Evolutionary conservation across 37 sponge, comb jelly and placozoan genomes (phyloP).

Genomic region (Spongilla lacustris): DNA sequence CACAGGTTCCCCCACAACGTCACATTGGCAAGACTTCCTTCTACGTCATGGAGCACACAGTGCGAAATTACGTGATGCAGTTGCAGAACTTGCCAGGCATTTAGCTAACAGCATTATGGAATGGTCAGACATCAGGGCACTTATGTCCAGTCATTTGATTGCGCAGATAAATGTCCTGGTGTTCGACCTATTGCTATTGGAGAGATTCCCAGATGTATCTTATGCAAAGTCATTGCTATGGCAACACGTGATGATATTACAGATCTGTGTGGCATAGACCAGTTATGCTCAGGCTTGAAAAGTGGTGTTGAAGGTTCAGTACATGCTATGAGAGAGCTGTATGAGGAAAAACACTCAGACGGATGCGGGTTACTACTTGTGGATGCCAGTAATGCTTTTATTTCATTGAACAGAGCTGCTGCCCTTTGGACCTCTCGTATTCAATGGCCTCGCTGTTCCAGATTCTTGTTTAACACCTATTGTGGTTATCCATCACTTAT

Average conservation of each 20-base stretch:
- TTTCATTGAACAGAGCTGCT: slow-evolving; percentile 9
- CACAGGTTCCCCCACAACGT: too few relatives aligned
- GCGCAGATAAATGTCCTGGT: too few relatives aligned
- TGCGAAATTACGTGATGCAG: too few relatives aligned
- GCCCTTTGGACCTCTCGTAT: slow-evolving; percentile 17
- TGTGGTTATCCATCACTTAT: slow-evolving; percentile 22
- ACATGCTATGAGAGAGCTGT: slow-evolving; percentile 42
- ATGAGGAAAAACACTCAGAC: slow-evolving; percentile 23
- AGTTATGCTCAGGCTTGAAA: slow-evolving; percentile 21
- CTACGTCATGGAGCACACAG: too few relatives aligned
- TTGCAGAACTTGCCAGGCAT: too few relatives aligned
- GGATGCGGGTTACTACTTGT: slow-evolving; percentile 45
- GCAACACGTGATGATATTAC: slow-evolving; percentile 28
- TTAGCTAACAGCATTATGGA: too few relatives aligned
- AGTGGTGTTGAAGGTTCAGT: slow-evolving; percentile 48
- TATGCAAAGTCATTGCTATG: slow-evolving; percentile 8
- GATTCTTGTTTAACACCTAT: slow-evolving; percentile 47
- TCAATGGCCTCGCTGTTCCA: slow-evolving; percentile 36
- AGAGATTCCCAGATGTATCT: too few relatives aligned
- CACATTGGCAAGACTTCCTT: too few relatives aligned
- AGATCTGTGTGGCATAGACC: slow-evolving; percentile 22
- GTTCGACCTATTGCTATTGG: too few relatives aligned
- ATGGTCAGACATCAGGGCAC: too few relatives aligned
- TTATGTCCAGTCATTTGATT: too few relatives aligned
- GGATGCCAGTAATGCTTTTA: slow-evolving; percentile 36